phyloP scores from a whole-genome alignment of 1,140 invertebrate genomes.

The Ceratina calcarata region DNA sequence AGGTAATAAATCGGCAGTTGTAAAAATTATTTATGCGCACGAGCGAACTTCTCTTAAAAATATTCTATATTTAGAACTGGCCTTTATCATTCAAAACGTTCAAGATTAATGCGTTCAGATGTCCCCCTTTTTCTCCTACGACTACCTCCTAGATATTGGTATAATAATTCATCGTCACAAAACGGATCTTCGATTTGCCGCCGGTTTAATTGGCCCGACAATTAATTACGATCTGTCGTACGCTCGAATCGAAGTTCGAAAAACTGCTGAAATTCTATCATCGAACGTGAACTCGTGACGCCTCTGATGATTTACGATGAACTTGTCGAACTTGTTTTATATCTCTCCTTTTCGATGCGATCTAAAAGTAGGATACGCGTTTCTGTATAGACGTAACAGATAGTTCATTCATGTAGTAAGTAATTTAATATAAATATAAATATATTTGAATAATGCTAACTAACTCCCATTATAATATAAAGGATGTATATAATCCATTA shows the following conservation, averaged over 20 bases:
- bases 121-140: neutral
- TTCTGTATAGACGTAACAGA: too few relatives aligned
- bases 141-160: neutral
- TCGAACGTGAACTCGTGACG: slow-evolving; percentile 13
- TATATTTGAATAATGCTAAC: too few relatives aligned
- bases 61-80: too few relatives aligned
- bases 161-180: slow-evolving; percentile 12
- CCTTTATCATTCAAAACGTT: neutral
- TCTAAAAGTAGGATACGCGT: neutral
- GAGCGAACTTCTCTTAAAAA: neutral
- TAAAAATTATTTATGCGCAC: neutral
- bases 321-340: neutral
- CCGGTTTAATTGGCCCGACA: slow-evolving; percentile 30
- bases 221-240: slow-evolving; percentile 41
- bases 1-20: neutral
- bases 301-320: slow-evolving; percentile 28
- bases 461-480: too few relatives aligned
- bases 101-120: neutral
- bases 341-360: neutral
- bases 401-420: too few relatives aligned
- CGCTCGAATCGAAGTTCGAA: neutral
- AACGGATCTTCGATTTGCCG: slow-evolving; percentile 22
- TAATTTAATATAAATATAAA: too few relatives aligned
- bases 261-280: slow-evolving; percentile 31
- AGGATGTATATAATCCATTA: too few relatives aligned